Base-by-base conservation (phyloP, 92 coral and sea anemone species). In the Parazoanthus darwini region DNA sequence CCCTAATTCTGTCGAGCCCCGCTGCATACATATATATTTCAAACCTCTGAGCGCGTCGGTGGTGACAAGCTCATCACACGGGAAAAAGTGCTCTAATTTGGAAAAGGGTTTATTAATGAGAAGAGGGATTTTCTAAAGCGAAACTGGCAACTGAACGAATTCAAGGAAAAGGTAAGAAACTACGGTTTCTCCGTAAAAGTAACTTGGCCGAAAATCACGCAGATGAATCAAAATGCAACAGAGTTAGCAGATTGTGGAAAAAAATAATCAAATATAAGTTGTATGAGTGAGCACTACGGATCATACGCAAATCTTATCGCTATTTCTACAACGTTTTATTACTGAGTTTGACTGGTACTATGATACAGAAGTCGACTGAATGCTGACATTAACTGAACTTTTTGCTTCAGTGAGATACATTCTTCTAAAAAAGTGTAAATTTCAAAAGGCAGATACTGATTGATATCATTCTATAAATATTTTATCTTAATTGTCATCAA, bases 401-500 rank as follows among this genome's bases (percentile, higher is more conserved):
- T 63, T 63, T 5, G 8, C 70, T 63, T 63, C 25, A 63, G 70
- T 20, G 70, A 63, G 3, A 63, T 1, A 63, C 22, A 63, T 9
- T 22, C 70, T 3, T 58, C 16, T 20, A 6, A 18, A 63, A 63
- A 63, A 63, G 14, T 18, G 70, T 63, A 63, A 54, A 54, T 54
- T 54, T 70, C 74, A 70, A 23, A 66, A 70, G 35, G 74, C 25
- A 63, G 77, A 29, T 73, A 37, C 42, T 73, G 77, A 73, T 73
- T 43, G 22, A 33, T 29, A 73, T 73, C 59, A 54, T 54, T 54
- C 77, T 33, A 73, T 73, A 73, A 73, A 73, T 73, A 73, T 73
- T 73, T 73, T 73, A 73, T 73, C 39, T 73, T 73, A 73, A 73
- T 73, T 73, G 77, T 33, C 42, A 73, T 73, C 77, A 33, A 73